Evolutionary conservation across 2,113 vertebrate species (phyloP), one percentile per base, ranked within the genome.

Genomic region (Proteles cristata): DNA sequence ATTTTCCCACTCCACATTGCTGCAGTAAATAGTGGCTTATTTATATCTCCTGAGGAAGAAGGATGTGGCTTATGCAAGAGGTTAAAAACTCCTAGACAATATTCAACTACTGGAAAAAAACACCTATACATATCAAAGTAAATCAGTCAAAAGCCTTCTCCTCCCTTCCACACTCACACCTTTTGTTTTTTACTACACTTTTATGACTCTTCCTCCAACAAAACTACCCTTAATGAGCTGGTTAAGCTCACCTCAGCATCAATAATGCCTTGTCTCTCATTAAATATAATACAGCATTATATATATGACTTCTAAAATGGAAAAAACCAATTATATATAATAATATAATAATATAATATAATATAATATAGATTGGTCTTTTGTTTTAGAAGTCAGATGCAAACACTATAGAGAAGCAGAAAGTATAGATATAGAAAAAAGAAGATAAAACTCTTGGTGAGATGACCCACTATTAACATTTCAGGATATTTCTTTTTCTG

Each of bases 361-460:
- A 43, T 43, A 43, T 48, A 31, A 48, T 33, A 15, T n/a, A 8
- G 85, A 84, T 26, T 6, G 11, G 5, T 19, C 90, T 85, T 7
- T 96, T 93, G 58, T 82, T 93, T 93, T 86, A 68, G 16, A 92
- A 82, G 19, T 66, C 61, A 85, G 43, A 68, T 74, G 25, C 28
- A 28, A 85, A 65, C 10, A 71, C 82, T 85, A 73, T 16, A 71
- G 65, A 88, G 90, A 87, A 71, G 8, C 48, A 25, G 45, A 97
- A 83, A 91, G 90, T 73, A 63, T 14, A n/a, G 10, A 73, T 50
- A 71, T 23, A 96, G n/a, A 50, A 61, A 91, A 84, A 61, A 88
- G 6, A 2, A 17, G 26, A 21, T 71, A 8, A 50, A 50, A 25
- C 21, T 65, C 4, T 76, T 19, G 66, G 4, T 25, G 35, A 93